Percentiles rank a stretch among this genome's conserved stretches.
Conservation (phyloP, 2,888 invertebrate genomes). For the Rotaria sp. region DNA sequence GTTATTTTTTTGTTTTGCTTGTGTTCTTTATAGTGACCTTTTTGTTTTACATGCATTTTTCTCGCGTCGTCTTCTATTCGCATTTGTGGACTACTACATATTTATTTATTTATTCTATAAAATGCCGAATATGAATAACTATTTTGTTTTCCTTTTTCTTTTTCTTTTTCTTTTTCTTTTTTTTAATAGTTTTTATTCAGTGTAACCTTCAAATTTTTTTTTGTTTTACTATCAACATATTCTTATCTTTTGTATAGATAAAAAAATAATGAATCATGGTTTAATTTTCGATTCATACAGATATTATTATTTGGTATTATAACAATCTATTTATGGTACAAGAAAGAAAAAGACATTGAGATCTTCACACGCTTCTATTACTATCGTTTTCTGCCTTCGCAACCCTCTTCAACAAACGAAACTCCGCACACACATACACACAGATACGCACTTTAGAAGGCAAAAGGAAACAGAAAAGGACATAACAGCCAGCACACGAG, state of each 20-base stretch:
- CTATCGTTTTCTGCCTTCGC: neutral
- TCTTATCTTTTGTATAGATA: no score
- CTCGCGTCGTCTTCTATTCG: neutral
- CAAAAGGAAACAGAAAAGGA: neutral
- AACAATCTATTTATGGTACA: neutral
- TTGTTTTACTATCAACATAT: no score
- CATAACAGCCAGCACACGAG: neutral
- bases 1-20: neutral
- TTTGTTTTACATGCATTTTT: neutral
- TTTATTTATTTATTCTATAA: no score
- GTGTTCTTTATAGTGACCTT: neutral
- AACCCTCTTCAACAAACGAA: neutral
- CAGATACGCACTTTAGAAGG: neutral
- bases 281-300: neutral
- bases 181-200: no score
- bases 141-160: no score
- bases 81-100: no score
- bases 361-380: neutral
- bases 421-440: neutral
- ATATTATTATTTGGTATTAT: neutral
- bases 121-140: no score
- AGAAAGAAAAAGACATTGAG: neutral
- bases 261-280: neutral
- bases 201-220: no score
- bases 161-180: no score